Evolutionary conservation across 2,113 vertebrate genomes (phyloP), one percentile per base, ranked within the genome.

Genomic region (Pavo muticus): DNA sequence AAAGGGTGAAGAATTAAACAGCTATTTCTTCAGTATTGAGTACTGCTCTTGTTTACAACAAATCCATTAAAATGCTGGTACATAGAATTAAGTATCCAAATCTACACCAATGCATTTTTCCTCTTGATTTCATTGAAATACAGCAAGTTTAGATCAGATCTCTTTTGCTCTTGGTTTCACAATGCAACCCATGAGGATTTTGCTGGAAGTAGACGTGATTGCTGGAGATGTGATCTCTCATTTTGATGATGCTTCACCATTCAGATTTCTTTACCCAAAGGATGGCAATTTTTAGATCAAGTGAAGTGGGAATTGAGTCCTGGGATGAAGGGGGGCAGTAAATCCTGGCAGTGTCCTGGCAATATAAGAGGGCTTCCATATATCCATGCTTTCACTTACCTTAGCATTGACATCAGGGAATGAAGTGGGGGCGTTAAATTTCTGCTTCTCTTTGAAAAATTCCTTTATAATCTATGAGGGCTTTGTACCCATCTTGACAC

Each of bases 101-200:
- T 69, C 10, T 32, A 25, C 19, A 27, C 14, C 45, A 61, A 42
- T 0, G 0, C 29, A 3, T 19, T 85, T 59, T 90, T 68, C 47
- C 61, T 11, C 25, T 15, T 47, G 21, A 42, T 14, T 20, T 73
- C 76, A 57, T 1, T 32, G 15, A 60, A 83, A 57, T 37, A n/a
- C 9, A 65, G 12, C 1, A 0, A 57, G 21, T 44, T 79, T 4
- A 25, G 17, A 39, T 42, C 24, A 60, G 52, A 29, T 25, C 0
- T 13, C 24, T 72, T 94, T 40, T 76, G 8, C 19, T 63, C 15
- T 47, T 52, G 19, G 10, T 77, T 83, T 79, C 54, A 80, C 19
- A 29, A 9, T 25, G 13, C 14, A 68, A 7, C 40, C 82, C 40
- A 39, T 0, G 0, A 10, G 54, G 42, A 86, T 19, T 32, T 76